Conservation (phyloP, 2,113 vertebrate genomes). For the Mellivora capensis region DNA sequence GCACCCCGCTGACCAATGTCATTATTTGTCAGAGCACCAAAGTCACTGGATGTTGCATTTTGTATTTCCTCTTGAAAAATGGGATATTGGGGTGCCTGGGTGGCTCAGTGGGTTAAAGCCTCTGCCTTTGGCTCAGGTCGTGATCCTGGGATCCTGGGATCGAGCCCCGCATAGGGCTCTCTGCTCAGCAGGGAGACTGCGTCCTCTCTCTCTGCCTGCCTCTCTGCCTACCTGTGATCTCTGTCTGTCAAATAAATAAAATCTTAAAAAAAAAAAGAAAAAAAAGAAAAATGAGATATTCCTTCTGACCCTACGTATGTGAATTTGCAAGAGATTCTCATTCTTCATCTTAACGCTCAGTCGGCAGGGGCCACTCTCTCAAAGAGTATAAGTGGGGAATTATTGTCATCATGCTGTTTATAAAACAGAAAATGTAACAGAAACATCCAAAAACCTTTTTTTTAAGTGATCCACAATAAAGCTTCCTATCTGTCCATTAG, state of each 20-base stretch:
- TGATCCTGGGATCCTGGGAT: no score
- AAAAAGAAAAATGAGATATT: constrained; percentile 4
- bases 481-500: background rate
- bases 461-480: background rate
- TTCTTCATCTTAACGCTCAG: background rate
- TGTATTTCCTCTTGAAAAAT: background rate
- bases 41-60: background rate
- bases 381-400: background rate
- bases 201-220: no score
- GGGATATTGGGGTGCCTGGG: no score
- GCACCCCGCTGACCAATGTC: background rate
- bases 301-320: background rate
- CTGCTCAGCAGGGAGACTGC: no score
- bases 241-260: no score
- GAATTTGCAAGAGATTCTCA: background rate
- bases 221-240: no score
- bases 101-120: no score
- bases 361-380: background rate
- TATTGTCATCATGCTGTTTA: background rate
- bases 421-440: background rate
- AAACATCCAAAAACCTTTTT: background rate
- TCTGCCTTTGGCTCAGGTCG: no score
- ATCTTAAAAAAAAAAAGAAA: no score
- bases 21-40: background rate
- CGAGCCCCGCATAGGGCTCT: no score